Conservation (phyloP, 2,113 vertebrate species). For the Ochotona princeps region DNA sequence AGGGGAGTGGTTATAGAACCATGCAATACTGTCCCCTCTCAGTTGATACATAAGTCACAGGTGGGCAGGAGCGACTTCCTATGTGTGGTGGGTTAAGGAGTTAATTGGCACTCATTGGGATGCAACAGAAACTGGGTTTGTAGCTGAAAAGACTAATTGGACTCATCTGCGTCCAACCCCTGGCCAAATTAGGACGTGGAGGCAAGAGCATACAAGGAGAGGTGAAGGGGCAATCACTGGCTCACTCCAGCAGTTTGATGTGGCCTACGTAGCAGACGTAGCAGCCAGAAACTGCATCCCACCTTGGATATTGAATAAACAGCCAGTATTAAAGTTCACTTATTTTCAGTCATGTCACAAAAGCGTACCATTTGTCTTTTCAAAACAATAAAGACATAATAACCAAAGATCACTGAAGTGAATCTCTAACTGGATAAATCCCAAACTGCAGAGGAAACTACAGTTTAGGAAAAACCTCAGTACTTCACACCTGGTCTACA, state of each 20-base stretch:
- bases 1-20: too few species aligned
- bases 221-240: too few species aligned
- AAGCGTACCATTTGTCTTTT: neutral
- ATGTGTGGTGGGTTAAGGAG: too few species aligned
- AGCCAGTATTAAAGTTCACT: constrained; percentile 29
- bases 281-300: neutral
- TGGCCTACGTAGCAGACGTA: neutral
- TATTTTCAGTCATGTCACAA: neutral
- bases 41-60: too few species aligned
- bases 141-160: too few species aligned
- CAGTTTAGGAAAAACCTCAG: constrained; percentile 26
- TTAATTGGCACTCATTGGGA: too few species aligned
- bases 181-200: too few species aligned
- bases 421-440: constrained; percentile 35
- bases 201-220: too few species aligned
- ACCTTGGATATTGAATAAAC: constrained; percentile 42
- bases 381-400: neutral
- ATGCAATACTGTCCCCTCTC: too few species aligned
- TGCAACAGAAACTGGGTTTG: too few species aligned
- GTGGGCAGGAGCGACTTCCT: too few species aligned
- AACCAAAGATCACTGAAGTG: neutral
- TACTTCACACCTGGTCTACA: neutral
- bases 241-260: neutral
- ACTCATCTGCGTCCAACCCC: too few species aligned
- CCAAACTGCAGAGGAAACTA: constrained; percentile 21